Evolutionary conservation across 1,140 invertebrate genomes (phyloP).

Genomic region (Tetranychus urticae): DNA sequence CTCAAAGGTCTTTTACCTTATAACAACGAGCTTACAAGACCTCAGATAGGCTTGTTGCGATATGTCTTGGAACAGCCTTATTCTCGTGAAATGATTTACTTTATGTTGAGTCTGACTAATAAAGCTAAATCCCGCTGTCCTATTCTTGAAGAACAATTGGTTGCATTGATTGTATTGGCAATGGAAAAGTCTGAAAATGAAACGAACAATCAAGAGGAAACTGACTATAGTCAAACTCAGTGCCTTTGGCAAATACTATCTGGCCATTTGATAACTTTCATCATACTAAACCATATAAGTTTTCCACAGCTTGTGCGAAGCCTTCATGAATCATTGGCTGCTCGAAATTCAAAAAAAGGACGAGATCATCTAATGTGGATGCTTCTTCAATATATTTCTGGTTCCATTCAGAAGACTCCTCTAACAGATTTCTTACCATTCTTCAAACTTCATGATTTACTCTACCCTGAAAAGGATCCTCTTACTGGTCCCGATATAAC

Average conservation of each 20-base stretch:
- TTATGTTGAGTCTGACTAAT: constrained; percentile 75
- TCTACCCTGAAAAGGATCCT: constrained; percentile 75
- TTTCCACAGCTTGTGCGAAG: constrained; percentile 76
- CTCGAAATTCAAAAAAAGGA: constrained; percentile 52
- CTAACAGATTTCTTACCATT: constrained; percentile 64
- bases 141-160: constrained; percentile 72
- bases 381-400: constrained; percentile 83
- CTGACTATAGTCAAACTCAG: constrained; percentile 8
- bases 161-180: constrained; percentile 66
- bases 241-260: constrained; percentile 62
- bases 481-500: constrained; percentile 66
- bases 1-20: constrained; percentile 79
- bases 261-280: constrained; percentile 84
- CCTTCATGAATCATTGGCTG: constrained; percentile 52
- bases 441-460: constrained; percentile 64
- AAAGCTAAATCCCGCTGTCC: constrained; percentile 65
- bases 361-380: constrained; percentile 93
- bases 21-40: constrained; percentile 60
- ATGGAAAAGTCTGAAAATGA: constrained; percentile 60
- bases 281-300: constrained; percentile 73
- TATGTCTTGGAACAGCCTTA: constrained; percentile 87
- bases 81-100: constrained; percentile 82
- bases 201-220: not conserved
- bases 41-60: constrained; percentile 58
- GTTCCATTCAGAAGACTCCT: constrained; percentile 81